Evolutionary conservation across 1,140 invertebrate genomes (phyloP).

Genomic region (Psix sp.): DNA sequence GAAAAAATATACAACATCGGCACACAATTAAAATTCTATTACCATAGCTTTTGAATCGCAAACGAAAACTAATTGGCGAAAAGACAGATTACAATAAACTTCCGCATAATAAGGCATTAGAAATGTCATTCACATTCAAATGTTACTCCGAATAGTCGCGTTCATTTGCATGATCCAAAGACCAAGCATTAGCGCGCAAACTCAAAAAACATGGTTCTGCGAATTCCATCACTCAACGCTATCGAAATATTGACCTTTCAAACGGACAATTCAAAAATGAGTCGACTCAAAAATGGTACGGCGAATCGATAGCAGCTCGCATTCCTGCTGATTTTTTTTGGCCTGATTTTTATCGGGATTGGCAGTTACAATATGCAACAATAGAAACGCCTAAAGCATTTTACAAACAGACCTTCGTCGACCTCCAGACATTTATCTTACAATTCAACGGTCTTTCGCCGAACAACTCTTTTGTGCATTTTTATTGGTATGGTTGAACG

Average conservation of each 20-base stretch:
- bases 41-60: neutral
- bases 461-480: neutral
- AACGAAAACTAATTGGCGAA: constrained; percentile 11
- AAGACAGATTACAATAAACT: constrained; percentile 5
- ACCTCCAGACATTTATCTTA: constrained; percentile 34
- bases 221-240: too few relatives aligned
- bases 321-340: constrained; percentile 4
- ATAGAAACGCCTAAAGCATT: constrained; percentile 9
- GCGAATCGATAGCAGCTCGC: constrained; percentile 6
- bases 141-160: constrained; percentile 3
- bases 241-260: neutral
- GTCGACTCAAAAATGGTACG: neutral
- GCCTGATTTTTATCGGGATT: constrained; percentile 15
- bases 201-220: neutral
- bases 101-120: constrained; percentile 8
- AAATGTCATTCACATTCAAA: constrained; percentile 6
- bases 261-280: neutral
- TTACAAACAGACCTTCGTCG: constrained; percentile 23
- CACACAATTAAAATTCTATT: too few relatives aligned
- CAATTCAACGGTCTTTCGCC: constrained; percentile 26
- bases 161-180: constrained; percentile 16
- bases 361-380: constrained; percentile 4
- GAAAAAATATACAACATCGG: too few relatives aligned
- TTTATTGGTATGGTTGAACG: too few relatives aligned
- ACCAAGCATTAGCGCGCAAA: constrained; percentile 1